Evolutionary conservation across 2,797 vertebrate genomes (phyloP), one percentile per base, ranked within the genome.

Genomic region (Pelobates cultripes): DNA sequence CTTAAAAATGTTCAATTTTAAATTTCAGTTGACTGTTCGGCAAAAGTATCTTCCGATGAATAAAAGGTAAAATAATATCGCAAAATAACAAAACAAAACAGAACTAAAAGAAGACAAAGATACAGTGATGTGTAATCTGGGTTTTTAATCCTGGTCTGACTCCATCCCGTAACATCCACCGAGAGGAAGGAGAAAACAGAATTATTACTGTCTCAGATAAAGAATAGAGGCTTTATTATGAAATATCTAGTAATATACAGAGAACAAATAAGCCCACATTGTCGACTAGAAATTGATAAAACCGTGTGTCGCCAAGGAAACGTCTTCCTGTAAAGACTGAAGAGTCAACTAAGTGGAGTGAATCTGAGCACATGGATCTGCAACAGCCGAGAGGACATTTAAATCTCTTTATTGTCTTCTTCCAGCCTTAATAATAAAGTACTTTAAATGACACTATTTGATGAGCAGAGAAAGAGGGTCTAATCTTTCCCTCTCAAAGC

Each of bases 221-320:
- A 64, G 40, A 41, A 51, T 4, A 51, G 74, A 75, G 43, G 7
- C 6, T 67, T 76, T 76, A 76, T 64, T 44, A 75, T 43, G 73
- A 75, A 75, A 75, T 64, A 64, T 45, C 73, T 44, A 17, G 73
- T 44, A 75, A 63, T 44, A 75, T 40, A 14, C 5, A 43, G 7
- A 14, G 53, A 73, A 60, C 75, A 43, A 77, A 68, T 77, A 77
- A 68, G 47, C 13, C 44, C 4, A 55, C 67, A 68, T n/a, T 55
- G 47, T 43, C 63, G 75, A 41, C 43, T 17, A 42, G 47, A 51
- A 64, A 68, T 3, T 71, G 47, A 43, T 53, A 43, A 77, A 68
- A 68, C 17, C 5, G 14, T 57, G 17, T 42, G 45, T 77, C 43
- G 53, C 75, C 75, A 77, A 55, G 75, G 75, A 77, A 77, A 77